Percentiles rank a stretch among this genome's conserved stretches.
These are phyloP conservation scores for Aplocera efformata DNA, from an alignment of 2,888 invertebrate genomes.

Conservation along the genomic window DNA sequence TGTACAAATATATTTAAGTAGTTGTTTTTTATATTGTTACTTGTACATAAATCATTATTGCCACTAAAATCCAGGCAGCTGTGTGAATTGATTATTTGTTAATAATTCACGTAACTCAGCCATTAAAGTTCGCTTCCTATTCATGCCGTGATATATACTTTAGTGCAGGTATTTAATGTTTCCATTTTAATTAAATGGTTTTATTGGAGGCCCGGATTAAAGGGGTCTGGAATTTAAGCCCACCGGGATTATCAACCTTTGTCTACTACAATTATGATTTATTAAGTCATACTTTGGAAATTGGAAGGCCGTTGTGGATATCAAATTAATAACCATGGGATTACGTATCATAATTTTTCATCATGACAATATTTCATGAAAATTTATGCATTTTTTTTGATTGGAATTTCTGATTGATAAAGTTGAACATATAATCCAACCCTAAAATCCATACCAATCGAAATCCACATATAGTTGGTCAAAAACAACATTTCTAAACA, in stretches of 20 bases:
- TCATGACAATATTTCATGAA: no score
- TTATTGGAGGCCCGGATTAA: slow-evolving; percentile 62
- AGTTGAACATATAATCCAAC: no score
- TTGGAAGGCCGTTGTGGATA: not conserved
- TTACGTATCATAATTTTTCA: no score
- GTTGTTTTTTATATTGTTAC: no score
- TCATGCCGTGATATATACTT: slow-evolving; percentile 29
- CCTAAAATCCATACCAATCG: no score
- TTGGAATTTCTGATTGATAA: no score
- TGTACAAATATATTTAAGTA: no score
- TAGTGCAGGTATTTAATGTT: slow-evolving; percentile 44
- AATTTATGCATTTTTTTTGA: no score
- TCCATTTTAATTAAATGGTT: slow-evolving; percentile 68
- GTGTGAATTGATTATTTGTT: slow-evolving; percentile 30
- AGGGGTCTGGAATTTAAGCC: slow-evolving; percentile 64
- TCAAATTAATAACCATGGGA: not conserved
- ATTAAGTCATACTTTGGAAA: slow-evolving; percentile 47
- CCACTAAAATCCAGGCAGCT: slow-evolving; percentile 10
- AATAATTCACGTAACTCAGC: no score
- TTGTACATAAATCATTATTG: not conserved
- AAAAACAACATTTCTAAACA: no score
- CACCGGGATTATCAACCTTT: slow-evolving; percentile 66
- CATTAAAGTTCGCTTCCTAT: slow-evolving; percentile 32
- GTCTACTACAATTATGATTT: slow-evolving; percentile 66
- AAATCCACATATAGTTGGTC: no score